phyloP scores from a whole-genome alignment of 2,113 vertebrate species.

The Zosterops pallidus region DNA sequence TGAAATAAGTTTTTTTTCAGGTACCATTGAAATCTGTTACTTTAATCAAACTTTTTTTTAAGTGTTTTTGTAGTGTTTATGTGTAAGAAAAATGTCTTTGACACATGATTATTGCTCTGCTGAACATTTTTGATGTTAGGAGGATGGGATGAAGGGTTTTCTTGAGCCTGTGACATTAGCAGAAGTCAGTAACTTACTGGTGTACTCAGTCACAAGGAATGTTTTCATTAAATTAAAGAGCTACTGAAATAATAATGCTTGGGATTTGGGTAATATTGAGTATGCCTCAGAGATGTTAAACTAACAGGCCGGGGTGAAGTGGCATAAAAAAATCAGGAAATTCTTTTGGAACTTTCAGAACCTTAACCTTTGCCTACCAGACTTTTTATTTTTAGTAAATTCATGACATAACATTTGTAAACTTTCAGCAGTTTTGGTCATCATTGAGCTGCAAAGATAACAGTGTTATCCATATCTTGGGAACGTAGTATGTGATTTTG shows the following conservation, averaged over 20 bases:
- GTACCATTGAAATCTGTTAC: neutral
- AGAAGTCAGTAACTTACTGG: neutral
- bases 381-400: neutral
- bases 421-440: neutral
- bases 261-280: neutral
- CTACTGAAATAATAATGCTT: neutral
- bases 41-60: neutral
- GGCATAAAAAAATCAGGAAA: neutral
- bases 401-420: neutral
- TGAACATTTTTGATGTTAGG: neutral
- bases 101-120: neutral
- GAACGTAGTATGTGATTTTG: neutral
- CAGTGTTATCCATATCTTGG: neutral
- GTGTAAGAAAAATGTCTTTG: neutral
- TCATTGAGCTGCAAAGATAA: neutral
- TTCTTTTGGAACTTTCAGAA: neutral
- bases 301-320: neutral
- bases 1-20: neutral
- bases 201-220: neutral
- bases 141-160: neutral
- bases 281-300: neutral
- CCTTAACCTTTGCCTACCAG: neutral
- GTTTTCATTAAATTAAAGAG: conserved; percentile 14
- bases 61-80: neutral
- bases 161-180: neutral